Conservation (phyloP, 2,797 vertebrate species). For the Sebastes jordani region DNA sequence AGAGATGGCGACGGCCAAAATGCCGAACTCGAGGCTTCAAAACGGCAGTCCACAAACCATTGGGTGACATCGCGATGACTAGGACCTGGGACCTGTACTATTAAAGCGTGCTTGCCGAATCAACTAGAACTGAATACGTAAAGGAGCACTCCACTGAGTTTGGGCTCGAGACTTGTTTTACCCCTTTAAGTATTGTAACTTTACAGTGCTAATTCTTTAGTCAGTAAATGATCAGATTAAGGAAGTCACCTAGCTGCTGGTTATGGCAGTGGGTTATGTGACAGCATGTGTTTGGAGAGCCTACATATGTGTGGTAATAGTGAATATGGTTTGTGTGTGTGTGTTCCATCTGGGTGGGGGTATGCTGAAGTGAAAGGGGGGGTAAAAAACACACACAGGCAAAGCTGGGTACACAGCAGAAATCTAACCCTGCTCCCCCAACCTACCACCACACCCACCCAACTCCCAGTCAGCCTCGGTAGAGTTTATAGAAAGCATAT, state of each 20-base stretch:
- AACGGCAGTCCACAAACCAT: too few species aligned
- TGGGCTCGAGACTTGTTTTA: not conserved
- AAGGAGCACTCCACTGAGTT: not conserved
- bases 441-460: conserved; percentile 52
- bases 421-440: conserved; percentile 46
- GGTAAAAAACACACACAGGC: conserved; percentile 1
- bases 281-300: not conserved
- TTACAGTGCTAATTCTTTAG: not conserved
- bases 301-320: conserved; percentile 3
- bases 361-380: conserved; percentile 20
- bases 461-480: conserved; percentile 53
- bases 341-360: conserved; percentile 37
- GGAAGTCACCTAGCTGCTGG: not conserved
- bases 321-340: conserved; percentile 20
- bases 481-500: conserved; percentile 77
- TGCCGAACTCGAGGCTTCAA: not conserved
- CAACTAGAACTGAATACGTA: not conserved
- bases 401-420: conserved; percentile 56
- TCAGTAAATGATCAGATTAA: not conserved
- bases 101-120: not conserved
- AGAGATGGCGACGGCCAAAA: conserved; percentile 3
- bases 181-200: not conserved
- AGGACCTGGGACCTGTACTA: too few species aligned
- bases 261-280: not conserved
- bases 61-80: too few species aligned